These are phyloP conservation scores for Vireo altiloquus DNA, from an alignment of 2,113 vertebrate species.

Conservation along the genomic window DNA sequence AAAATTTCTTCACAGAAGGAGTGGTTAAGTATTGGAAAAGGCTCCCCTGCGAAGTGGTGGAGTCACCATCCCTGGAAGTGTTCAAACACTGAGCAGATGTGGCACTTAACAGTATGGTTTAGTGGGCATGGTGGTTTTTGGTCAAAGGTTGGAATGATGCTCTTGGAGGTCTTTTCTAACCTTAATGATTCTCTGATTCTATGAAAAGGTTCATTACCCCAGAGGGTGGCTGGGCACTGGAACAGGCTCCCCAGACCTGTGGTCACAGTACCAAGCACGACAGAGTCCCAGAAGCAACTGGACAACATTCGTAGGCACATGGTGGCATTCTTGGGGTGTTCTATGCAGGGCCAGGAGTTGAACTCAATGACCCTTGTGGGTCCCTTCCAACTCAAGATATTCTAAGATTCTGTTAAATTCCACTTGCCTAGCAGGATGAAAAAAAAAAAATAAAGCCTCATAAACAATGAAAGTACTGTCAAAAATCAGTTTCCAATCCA, in stretches of 20 bases:
- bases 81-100: not conserved
- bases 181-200: not conserved
- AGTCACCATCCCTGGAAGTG: not conserved
- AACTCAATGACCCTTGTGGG: not conserved
- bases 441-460: not conserved
- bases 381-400: not conserved
- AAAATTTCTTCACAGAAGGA: not conserved
- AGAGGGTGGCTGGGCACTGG: not conserved
- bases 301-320: not conserved
- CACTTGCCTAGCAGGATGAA: not conserved
- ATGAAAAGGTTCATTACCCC: not conserved
- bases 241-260: not conserved
- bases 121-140: not conserved
- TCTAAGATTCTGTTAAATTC: not conserved
- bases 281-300: not conserved
- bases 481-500: not conserved
- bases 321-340: not conserved
- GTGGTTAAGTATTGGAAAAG: not conserved
- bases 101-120: too few relatives aligned
- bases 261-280: not conserved
- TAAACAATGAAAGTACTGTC: not conserved
- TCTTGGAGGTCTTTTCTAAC: not conserved
- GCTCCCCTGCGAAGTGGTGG: not conserved
- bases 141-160: not conserved
- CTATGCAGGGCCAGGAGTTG: not conserved